Conservation (phyloP, 2,888 invertebrate genomes). For the Strigamia crassipes region DNA sequence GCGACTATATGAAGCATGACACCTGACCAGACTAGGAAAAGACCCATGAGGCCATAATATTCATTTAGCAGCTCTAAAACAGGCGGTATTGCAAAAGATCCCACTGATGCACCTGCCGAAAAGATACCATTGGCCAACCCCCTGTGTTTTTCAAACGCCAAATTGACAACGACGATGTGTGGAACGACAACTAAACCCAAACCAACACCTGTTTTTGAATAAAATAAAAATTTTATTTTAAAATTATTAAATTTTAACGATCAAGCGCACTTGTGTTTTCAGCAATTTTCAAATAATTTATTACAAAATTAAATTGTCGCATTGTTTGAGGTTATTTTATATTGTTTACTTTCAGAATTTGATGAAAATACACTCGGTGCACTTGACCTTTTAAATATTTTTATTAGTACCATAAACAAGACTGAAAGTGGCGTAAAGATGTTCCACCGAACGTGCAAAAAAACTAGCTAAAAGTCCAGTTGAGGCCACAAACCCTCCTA, state of each 20-base stretch:
- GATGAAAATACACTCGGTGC: no score
- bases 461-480: slow-evolving; percentile 20
- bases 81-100: background rate
- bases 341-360: no score
- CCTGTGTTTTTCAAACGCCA: slow-evolving; percentile 19
- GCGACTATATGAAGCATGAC: background rate
- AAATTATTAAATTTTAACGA: no score
- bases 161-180: background rate
- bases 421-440: slow-evolving; percentile 20
- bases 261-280: no score
- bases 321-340: no score
- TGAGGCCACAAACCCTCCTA: background rate
- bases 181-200: background rate
- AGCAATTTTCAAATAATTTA: no score
- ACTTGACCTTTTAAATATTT: no score
- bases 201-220: background rate
- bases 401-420: slow-evolving; percentile 14
- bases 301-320: no score
- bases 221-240: no score
- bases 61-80: background rate
- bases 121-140: slow-evolving; percentile 43
- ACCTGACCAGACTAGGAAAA: slow-evolving; percentile 31
- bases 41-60: background rate
- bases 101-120: slow-evolving; percentile 14
- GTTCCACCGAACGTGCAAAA: background rate